These are phyloP conservation scores for Apantesis nais DNA, from an alignment of 2,888 invertebrate genomes.

Conservation along the genomic window DNA sequence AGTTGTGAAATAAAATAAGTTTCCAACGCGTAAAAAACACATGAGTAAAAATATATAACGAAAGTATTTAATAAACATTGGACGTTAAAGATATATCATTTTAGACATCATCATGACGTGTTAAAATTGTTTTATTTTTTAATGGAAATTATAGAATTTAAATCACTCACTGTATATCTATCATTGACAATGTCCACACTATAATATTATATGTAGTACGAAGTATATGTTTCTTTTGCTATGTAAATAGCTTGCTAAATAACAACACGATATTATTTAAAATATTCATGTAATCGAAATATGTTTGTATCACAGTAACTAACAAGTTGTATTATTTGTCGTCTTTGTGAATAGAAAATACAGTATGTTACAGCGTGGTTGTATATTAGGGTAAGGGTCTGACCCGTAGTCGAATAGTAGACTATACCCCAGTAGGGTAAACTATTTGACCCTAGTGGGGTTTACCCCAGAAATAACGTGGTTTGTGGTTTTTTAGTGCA, in stretches of 20 bases:
- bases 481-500: too few relatives aligned
- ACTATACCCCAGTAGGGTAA: too few relatives aligned
- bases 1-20: neutral
- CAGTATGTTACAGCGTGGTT: neutral
- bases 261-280: neutral
- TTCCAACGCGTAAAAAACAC: neutral
- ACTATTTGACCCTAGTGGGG: too few relatives aligned
- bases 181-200: neutral
- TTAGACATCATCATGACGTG: neutral
- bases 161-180: neutral
- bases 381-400: neutral
- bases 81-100: neutral
- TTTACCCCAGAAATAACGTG: too few relatives aligned
- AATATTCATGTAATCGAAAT: neutral
- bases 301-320: neutral
- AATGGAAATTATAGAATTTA: neutral
- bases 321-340: neutral
- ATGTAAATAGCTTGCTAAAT: constrained; percentile 4
- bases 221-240: neutral
- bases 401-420: neutral
- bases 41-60: neutral
- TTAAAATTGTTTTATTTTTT: neutral
- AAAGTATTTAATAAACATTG: neutral
- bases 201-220: neutral
- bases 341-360: neutral